Evolutionary conservation across 2,888 invertebrate genomes (phyloP).

Genomic region (Parochlus steinenii): DNA sequence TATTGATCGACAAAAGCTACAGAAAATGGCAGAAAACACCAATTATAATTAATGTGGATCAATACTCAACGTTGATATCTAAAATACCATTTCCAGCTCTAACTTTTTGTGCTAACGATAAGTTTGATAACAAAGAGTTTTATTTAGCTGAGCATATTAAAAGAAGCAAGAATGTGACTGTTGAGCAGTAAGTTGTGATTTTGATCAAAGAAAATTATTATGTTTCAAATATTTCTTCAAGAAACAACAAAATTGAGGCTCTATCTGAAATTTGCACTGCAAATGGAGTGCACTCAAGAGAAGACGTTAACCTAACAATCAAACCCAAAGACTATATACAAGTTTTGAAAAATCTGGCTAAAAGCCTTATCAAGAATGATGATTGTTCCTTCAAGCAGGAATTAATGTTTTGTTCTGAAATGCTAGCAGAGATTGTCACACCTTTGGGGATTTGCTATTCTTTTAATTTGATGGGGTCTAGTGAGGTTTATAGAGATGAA

Average conservation of each 20-base stretch:
- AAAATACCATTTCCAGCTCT: slow-evolving; percentile 27
- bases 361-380: slow-evolving; percentile 35
- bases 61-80: slow-evolving; percentile 41
- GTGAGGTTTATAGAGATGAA: slow-evolving; percentile 26
- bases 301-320: too few relatives aligned
- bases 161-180: too few relatives aligned
- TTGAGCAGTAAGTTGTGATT: too few relatives aligned
- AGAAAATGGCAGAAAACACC: slow-evolving; percentile 54
- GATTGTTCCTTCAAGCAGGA: slow-evolving; percentile 41
- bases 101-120: slow-evolving; percentile 26
- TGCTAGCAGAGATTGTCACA: slow-evolving; percentile 28
- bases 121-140: too few relatives aligned
- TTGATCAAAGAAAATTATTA: too few relatives aligned
- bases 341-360: not conserved
- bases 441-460: slow-evolving; percentile 31
- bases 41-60: slow-evolving; percentile 58
- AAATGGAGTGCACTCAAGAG: too few relatives aligned
- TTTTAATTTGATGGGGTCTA: slow-evolving; percentile 28
- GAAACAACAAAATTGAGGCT: too few relatives aligned
- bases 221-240: too few relatives aligned
- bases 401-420: slow-evolving; percentile 22
- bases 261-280: too few relatives aligned
- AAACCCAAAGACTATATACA: too few relatives aligned
- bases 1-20: slow-evolving; percentile 45
- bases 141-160: too few relatives aligned